Evolutionary conservation across 2,797 vertebrate species (phyloP).

Genomic region (Cryptoblepharus egeriae): DNA sequence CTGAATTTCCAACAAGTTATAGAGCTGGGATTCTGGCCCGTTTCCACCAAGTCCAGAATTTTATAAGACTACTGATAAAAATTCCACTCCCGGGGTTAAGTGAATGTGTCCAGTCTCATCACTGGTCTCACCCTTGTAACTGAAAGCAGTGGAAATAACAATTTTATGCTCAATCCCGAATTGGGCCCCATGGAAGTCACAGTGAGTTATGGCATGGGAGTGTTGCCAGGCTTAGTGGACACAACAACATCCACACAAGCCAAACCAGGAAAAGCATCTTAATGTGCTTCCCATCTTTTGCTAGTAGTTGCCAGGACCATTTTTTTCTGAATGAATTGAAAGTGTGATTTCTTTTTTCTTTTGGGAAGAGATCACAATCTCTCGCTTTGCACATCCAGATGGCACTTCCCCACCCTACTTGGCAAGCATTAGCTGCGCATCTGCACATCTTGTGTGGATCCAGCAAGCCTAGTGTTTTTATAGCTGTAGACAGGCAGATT

Average conservation of each 20-base stretch:
- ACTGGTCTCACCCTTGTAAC: not conserved
- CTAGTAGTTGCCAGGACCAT: conserved; percentile 47
- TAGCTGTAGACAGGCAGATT: conserved; percentile 45
- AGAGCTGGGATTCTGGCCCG: conserved; percentile 33
- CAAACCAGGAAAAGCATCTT: conserved; percentile 55
- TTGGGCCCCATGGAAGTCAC: conserved; percentile 8
- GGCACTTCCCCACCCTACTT: conserved; percentile 40
- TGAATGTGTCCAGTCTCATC: conserved; percentile 15
- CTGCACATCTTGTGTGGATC: conserved; percentile 34
- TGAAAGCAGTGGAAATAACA: not conserved
- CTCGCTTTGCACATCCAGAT: conserved; percentile 43
- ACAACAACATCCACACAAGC: conserved; percentile 41
- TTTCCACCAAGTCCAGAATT: conserved; percentile 18
- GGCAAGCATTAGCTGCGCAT: conserved; percentile 43
- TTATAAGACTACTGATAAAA: conserved; percentile 38
- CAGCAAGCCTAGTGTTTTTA: conserved; percentile 29
- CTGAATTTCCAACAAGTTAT: conserved; percentile 47
- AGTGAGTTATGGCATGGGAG: conserved; percentile 5
- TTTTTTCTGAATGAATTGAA: not conserved
- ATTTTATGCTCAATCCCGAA: conserved; percentile 13
- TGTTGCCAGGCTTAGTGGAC: conserved; percentile 47
- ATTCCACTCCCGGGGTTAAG: conserved; percentile 14
- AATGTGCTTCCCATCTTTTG: conserved; percentile 60
- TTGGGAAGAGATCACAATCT: conserved; percentile 44
- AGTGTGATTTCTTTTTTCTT: conserved; percentile 47